Evolutionary conservation across 2,888 invertebrate genomes (phyloP).

Genomic region (Cerastis rubricosa): DNA sequence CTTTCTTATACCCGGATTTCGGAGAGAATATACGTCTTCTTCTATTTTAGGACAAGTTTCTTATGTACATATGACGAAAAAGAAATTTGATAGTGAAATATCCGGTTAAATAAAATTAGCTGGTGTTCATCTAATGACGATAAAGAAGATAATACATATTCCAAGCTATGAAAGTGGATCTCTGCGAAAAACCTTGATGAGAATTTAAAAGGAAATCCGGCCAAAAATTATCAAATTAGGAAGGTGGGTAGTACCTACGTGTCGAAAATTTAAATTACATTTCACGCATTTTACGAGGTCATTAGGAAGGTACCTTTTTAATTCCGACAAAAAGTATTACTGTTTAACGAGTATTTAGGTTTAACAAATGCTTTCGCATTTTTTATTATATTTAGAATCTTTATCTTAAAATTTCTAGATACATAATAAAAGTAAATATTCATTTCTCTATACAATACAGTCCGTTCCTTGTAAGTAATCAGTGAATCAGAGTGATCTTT

Average conservation of each 20-base stretch:
- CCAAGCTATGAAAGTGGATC: not conserved
- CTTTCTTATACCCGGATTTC: slow-evolving; percentile 10
- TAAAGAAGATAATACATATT: not conserved
- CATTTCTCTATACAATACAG: no score
- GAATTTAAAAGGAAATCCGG: not conserved
- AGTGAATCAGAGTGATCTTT: no score
- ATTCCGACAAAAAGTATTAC: slow-evolving; percentile 1
- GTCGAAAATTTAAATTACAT: slow-evolving; percentile 23
- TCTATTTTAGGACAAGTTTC: slow-evolving; percentile 1
- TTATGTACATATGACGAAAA: no score
- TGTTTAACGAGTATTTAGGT: not conserved
- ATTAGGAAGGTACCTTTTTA: not conserved
- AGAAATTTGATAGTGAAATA: no score
- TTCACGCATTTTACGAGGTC: not conserved
- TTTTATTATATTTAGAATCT: not conserved
- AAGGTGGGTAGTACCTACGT: slow-evolving; percentile 2
- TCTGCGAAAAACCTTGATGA: not conserved
- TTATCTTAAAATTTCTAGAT: not conserved
- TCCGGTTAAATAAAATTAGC: not conserved
- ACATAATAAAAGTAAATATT: not conserved
- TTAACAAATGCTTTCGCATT: not conserved
- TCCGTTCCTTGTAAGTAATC: no score
- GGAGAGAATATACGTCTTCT: not conserved
- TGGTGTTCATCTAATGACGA: not conserved
- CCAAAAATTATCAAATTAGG: slow-evolving; percentile 9